Percentiles rank a stretch among this genome's conserved stretches.
phyloP scores from a whole-genome alignment of 2,113 vertebrate species.

The Eubucco bourcierii region DNA sequence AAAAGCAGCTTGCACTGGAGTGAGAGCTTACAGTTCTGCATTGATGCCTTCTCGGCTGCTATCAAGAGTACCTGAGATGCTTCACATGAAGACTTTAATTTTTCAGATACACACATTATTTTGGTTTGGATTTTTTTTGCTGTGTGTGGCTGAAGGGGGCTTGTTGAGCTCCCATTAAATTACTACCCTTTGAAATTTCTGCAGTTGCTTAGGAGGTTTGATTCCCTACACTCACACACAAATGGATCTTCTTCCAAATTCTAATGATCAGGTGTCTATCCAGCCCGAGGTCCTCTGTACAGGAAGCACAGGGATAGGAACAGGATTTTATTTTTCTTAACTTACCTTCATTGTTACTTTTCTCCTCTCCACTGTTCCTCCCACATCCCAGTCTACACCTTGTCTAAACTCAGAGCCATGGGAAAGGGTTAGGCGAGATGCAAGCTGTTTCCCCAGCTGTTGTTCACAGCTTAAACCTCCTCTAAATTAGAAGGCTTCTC shows the following conservation, averaged over 20 bases:
- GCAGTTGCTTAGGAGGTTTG: neutral
- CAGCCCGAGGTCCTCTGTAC: neutral
- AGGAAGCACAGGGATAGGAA: neutral
- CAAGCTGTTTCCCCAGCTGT: neutral
- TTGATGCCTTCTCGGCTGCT: neutral
- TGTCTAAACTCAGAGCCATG: neutral
- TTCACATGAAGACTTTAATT: neutral
- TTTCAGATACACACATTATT: neutral
- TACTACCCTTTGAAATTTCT: neutral
- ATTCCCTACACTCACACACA: neutral
- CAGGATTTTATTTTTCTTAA: too few species aligned
- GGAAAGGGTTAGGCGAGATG: neutral
- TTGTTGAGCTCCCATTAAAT: neutral
- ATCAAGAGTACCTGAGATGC: neutral
- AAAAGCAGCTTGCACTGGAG: neutral
- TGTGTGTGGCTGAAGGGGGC: neutral
- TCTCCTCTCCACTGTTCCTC: neutral
- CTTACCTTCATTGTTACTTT: neutral
- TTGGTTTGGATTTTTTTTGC: neutral
- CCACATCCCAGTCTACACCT: neutral
- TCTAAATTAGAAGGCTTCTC: neutral
- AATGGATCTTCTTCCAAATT: accelerated
- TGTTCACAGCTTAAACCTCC: neutral
- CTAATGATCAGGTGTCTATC: neutral
- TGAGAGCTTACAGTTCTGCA: neutral